Evolutionary conservation across 2,888 invertebrate species (phyloP).

Genomic region (Priocnemis perturbator): DNA sequence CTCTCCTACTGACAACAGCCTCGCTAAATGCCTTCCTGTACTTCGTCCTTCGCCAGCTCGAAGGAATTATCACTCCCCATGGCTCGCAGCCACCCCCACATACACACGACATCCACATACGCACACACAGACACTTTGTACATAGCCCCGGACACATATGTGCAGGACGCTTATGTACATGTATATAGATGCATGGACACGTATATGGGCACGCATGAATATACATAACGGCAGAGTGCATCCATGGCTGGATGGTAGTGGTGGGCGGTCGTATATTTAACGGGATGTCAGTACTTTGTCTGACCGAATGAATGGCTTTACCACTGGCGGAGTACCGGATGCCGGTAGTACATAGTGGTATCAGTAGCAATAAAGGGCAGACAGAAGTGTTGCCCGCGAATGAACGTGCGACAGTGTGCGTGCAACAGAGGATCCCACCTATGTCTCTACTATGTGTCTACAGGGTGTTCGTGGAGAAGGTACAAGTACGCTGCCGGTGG

Average conservation of each 20-base stretch:
- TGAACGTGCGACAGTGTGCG: no score
- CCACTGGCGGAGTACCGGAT: conserved; percentile 53
- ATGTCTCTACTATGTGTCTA: no score
- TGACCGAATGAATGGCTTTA: conserved; percentile 64
- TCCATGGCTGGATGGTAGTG: background rate
- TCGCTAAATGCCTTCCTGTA: conserved; percentile 53
- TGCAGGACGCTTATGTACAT: background rate
- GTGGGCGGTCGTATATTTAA: conserved; percentile 64
- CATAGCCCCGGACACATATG: background rate
- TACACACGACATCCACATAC: background rate
- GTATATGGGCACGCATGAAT: background rate
- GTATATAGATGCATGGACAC: background rate
- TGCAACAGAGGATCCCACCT: no score
- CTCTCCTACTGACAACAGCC: conserved; percentile 50
- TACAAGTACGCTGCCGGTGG: no score
- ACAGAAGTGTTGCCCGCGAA: conserved; percentile 43
- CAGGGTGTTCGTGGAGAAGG: no score
- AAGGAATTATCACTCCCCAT: conserved; percentile 52
- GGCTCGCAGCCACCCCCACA: conserved; percentile 22
- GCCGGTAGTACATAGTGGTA: conserved; percentile 49
- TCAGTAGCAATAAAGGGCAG: conserved; percentile 61
- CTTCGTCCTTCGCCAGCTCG: conserved; percentile 46
- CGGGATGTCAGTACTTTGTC: conserved; percentile 69
- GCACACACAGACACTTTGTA: background rate
- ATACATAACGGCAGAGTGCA: background rate